These are phyloP conservation scores for Hofmannophila pseudospretella DNA, from an alignment of 2,888 invertebrate species.

Conservation along the genomic window DNA sequence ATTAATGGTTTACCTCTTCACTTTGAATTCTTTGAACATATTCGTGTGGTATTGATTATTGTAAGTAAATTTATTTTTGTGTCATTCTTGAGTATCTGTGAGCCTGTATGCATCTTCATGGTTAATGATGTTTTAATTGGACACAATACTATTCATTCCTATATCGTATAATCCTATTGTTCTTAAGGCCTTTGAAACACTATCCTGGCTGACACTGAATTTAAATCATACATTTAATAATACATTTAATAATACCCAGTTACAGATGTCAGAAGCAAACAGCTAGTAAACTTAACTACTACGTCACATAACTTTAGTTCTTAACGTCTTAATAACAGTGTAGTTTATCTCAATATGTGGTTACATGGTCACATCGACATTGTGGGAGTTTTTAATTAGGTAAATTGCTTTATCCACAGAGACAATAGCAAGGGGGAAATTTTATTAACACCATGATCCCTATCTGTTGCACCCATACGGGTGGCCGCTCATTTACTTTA, in stretches of 20 bases:
- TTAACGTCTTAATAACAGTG: conserved; percentile 53
- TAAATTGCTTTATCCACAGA: conserved; percentile 74
- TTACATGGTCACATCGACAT: conserved; percentile 21
- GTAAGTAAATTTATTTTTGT: no score
- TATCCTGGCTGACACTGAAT: no score
- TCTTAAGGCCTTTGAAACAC: no score
- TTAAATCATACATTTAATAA: no score
- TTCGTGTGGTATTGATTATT: no score
- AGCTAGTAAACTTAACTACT: conserved; percentile 5
- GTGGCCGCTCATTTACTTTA: conserved; percentile 56
- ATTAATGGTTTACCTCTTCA: no score
- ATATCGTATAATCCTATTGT: no score
- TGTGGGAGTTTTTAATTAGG: conserved; percentile 69
- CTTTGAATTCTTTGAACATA: no score
- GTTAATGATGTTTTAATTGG: no score
- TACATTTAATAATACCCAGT: neutral
- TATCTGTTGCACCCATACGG: conserved; percentile 60
- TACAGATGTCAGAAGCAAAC: neutral
- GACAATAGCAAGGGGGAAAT: conserved; percentile 65
- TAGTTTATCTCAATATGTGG: conserved; percentile 55
- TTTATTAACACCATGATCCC: conserved; percentile 58
- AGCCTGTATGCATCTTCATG: no score
- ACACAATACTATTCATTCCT: no score
- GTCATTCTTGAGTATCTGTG: no score
- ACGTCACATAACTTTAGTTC: conserved; percentile 21